These are phyloP conservation scores for Numida meleagris DNA, from an alignment of 2,113 vertebrate species.

Conservation along the genomic window DNA sequence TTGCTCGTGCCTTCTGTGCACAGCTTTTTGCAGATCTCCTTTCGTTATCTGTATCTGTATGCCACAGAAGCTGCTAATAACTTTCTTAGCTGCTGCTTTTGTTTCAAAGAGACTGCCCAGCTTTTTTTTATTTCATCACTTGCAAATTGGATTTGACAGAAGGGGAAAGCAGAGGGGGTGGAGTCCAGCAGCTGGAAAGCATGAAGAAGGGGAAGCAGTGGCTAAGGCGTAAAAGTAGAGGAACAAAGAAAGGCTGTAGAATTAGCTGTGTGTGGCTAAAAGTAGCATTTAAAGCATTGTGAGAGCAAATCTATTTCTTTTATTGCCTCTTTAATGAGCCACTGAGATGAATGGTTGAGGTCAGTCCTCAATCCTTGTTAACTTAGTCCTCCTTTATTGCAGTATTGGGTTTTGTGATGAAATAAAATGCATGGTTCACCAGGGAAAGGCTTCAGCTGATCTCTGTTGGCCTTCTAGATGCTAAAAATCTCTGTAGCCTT, in stretches of 20 bases:
- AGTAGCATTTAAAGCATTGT: neutral
- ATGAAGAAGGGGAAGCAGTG: neutral
- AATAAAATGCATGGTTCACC: constrained; percentile 1
- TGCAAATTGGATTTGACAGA: neutral
- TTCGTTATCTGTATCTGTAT: neutral
- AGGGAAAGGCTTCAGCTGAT: neutral
- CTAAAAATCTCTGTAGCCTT: neutral
- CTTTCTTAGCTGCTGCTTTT: neutral
- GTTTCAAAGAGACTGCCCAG: neutral
- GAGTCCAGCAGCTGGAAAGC: neutral
- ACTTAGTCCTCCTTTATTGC: neutral
- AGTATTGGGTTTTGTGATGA: neutral
- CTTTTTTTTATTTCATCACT: neutral
- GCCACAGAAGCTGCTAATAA: neutral
- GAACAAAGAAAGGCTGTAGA: neutral
- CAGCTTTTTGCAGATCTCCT: neutral
- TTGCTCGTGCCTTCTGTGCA: accelerated
- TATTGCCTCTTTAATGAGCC: constrained; percentile 13
- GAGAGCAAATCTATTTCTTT: constrained; percentile 19
- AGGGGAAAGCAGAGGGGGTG: neutral
- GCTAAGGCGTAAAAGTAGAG: neutral
- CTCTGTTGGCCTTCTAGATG: neutral
- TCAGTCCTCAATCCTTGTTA: neutral
- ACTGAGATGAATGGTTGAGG: constrained; percentile 3
- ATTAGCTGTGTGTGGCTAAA: neutral